Percentiles rank a stretch among this genome's conserved stretches.
Evolutionary conservation across 2,113 vertebrate genomes (phyloP).

Genomic region (Centropus unirufus): DNA sequence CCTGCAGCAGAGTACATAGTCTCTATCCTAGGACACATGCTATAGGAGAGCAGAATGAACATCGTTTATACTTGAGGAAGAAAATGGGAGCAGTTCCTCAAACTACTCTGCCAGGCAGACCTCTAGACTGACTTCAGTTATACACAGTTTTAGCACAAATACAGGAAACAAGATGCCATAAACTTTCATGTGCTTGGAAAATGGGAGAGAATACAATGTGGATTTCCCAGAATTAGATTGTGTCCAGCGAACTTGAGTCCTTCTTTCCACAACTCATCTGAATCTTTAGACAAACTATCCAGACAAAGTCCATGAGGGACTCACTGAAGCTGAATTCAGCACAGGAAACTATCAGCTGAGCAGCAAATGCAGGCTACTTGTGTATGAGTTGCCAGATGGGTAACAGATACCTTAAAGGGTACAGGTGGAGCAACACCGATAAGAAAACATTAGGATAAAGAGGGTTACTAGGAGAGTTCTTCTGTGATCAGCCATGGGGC

Average conservation of each 20-base stretch:
- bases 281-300: background rate
- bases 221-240: background rate
- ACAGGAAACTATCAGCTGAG: background rate
- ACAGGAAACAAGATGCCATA: background rate
- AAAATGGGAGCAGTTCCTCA: background rate
- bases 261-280: background rate
- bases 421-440: background rate
- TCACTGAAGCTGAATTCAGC: background rate
- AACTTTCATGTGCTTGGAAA: background rate
- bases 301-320: background rate
- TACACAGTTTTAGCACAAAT: background rate
- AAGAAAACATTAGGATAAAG: background rate
- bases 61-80: background rate
- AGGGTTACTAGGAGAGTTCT: background rate
- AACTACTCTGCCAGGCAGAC: background rate
- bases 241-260: background rate
- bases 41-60: background rate
- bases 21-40: background rate
- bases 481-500: background rate
- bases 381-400: background rate
- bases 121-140: background rate
- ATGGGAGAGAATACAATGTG: background rate
- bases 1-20: background rate
- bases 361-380: background rate
- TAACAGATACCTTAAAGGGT: background rate